A percentile compares a stretch with the other conserved stretches of the same genome.
phyloP scores from a whole-genome alignment of 2,888 invertebrate species.

The Clivina fossor region DNA sequence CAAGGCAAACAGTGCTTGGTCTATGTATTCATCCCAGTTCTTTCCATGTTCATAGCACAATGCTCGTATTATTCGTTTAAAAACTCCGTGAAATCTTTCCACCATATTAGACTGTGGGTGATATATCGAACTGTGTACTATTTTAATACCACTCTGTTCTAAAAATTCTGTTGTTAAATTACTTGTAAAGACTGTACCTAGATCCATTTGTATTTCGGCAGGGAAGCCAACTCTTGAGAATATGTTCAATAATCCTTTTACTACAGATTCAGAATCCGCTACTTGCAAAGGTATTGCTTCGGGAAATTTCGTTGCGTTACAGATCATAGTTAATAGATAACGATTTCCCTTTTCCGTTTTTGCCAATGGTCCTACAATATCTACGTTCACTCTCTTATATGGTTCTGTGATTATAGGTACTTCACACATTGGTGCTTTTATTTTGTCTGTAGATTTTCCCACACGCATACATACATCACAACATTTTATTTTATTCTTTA shows the following conservation, averaged over 20 bases:
- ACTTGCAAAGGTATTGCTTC: conserved; percentile 6
- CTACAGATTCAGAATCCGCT: conserved; percentile 7
- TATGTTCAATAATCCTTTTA: conserved; percentile 1
- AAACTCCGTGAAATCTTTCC: conserved; percentile 7
- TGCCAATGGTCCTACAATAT: not conserved
- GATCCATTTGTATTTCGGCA: conserved; percentile 4
- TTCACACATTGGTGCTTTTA: conserved; percentile 7
- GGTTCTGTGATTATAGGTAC: not conserved
- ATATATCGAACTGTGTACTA: not conserved
- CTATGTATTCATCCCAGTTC: conserved; percentile 5
- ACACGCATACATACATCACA: conserved; percentile 9
- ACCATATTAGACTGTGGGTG: conserved; percentile 1
- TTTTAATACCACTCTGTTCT: conserved; percentile 1
- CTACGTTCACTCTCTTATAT: conserved; percentile 5
- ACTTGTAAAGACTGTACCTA: conserved; percentile 7
- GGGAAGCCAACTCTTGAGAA: conserved; percentile 13
- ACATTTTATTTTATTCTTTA: conserved; percentile 6
- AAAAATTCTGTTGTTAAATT: conserved; percentile 9
- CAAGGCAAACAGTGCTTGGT: conserved; percentile 4
- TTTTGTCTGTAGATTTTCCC: conserved; percentile 4
- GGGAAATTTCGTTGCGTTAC: conserved; percentile 11
- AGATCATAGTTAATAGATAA: conserved; percentile 1
- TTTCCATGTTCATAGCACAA: conserved; percentile 11
- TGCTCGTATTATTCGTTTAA: not conserved
- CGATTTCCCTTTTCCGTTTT: conserved; percentile 2